Evolutionary conservation across 2,888 invertebrate genomes (phyloP), one percentile per base, ranked within the genome.

Genomic region (Dermolepida albohirtum): DNA sequence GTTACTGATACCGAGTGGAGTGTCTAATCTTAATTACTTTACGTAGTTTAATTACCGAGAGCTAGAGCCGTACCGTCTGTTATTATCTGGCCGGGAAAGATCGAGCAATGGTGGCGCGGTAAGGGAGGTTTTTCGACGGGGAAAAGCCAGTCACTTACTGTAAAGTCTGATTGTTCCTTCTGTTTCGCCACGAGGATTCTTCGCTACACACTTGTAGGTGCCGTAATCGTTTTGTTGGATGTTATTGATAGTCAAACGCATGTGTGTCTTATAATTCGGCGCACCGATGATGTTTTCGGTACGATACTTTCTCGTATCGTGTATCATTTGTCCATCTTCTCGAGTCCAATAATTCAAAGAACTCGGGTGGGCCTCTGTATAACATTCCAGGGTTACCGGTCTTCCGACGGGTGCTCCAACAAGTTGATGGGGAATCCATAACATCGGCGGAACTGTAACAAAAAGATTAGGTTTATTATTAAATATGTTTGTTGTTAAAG

Each of bases 311-410:
- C 85, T 82, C 63, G 90, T 92, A 78, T 94, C 94, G 79, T 94
- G 94, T 73, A 95, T 94, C 94, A 95, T 95, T 78, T 92, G 90
- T 8, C 93, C 93, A 77, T 92, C 93, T 79, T 93, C 94, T 69
- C 92, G 85, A 0, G 94, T 94, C 95, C 95, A 95, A 81, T 94
- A 95, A 84, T 95, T 95, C 68, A 96, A 87, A 12, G 96, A 95
- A 34, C 92, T 92, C 2, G 96, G 96, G 84, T 95, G 93, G 1
- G 96, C 95, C 84, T 96, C 96, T 5, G 95, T 94, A 80, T 92
- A 92, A 80, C 96, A 96, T 84, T 95, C 95, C 70, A 96, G 84
- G 4, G 93, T 94, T 8, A 95, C 92, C 76, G 92, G 92, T 82
- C 91, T 93, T 71, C 91, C 92, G 68, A 93, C 85, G 0, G 94